Evolutionary conservation across 1,140 invertebrate species (phyloP), one percentile per base, ranked within the genome.

Genomic region (Nixonia krombeini): DNA sequence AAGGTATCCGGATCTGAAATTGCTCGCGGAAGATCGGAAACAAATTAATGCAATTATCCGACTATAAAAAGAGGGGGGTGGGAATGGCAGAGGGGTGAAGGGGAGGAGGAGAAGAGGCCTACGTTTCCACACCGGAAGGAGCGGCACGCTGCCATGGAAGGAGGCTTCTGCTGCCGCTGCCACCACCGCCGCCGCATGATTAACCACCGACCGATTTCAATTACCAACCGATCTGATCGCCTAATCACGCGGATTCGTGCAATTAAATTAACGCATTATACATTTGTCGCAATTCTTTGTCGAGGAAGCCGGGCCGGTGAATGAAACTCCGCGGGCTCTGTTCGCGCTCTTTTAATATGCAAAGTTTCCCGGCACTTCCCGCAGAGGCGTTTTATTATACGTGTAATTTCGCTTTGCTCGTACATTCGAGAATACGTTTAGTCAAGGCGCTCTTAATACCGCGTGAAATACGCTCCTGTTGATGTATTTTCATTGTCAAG

Each of bases 271-370:
- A 62, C 44, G 52, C 12, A 62, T 74, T 70, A 57, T 56, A n/a
- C n/a, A 51, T 38, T 45, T 53, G 45, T 45, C 45, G 45, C 18
- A 50, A 46, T 58, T 57, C 67, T 29, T 35, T 56, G 52, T 47
- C 31, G 41, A 26, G 29, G 18, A 45, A 28, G 17, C 49, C 45
- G 45, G 51, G 33, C 37, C 50, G 44, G 28, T 33, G 55, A 23
- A 47, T 46, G 47, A 28, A 64, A 55, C 59, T 58, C 74, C 46
- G 74, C 51, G 53, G 70, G 64, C 6, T n/a, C n/a, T n/a, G n/a
- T n/a, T n/a, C n/a, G n/a, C n/a, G n/a, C n/a, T 72, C 71, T 73
- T 80, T 80, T 81, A 82, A 73, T 80, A 83, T 83, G 79, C 72
- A 73, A 81, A 83, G 73, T 73, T 74, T 44, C 55, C 52, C 63